Evolutionary conservation across 2,113 vertebrate genomes (phyloP).

Genomic region (Pelusios castaneus): DNA sequence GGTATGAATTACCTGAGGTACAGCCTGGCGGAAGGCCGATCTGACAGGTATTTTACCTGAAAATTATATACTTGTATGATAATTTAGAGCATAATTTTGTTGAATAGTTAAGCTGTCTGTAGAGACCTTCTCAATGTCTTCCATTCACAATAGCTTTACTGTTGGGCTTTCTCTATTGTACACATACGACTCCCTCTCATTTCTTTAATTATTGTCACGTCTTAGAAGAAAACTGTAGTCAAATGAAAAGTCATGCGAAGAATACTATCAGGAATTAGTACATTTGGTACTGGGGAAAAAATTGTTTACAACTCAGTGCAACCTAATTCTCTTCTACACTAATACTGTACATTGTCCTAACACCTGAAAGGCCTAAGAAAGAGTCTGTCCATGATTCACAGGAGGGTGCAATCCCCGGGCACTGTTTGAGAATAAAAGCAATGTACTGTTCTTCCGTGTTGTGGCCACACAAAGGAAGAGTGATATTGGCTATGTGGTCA

Average conservation of each 20-base stretch:
- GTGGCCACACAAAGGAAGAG: background rate
- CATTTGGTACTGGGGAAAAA: background rate
- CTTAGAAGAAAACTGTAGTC: background rate
- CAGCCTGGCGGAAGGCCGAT: slow-evolving; percentile 91
- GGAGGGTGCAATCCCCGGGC: background rate
- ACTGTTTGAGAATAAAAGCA: background rate
- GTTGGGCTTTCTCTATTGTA: background rate
- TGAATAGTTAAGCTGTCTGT: background rate
- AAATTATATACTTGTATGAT: accelerated
- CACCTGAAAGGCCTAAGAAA: background rate
- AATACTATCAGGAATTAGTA: background rate
- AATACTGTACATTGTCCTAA: background rate
- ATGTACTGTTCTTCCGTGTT: background rate
- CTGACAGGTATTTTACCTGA: slow-evolving; percentile 85
- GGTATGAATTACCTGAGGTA: slow-evolving; percentile 96
- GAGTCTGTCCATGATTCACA: background rate
- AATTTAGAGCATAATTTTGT: accelerated
- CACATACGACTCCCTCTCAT: background rate
- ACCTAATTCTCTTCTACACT: background rate
- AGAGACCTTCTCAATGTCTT: background rate
- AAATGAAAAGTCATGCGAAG: background rate
- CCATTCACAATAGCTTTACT: background rate
- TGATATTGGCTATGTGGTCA: background rate
- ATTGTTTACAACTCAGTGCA: background rate
- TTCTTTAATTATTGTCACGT: background rate